Base-by-base conservation (phyloP, 2,113 vertebrate species). In the Myotis lucifugus region DNA sequence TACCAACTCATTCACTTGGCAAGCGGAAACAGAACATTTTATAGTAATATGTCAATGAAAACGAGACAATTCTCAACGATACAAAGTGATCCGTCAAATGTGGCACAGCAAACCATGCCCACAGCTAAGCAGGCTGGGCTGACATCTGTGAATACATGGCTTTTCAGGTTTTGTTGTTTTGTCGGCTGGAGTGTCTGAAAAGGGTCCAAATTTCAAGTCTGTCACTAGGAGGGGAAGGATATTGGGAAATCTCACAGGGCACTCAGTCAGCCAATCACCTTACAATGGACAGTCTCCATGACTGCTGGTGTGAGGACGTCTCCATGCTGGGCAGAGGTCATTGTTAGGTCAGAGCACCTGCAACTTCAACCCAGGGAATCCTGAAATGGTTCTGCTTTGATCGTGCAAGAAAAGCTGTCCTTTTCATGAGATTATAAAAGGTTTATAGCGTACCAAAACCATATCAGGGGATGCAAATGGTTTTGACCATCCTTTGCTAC, bases 31-130 rank as follows among this genome's bases (percentile, higher is more conserved):
- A 84, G 95, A 94, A 66, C 46, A 96, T 94, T 97, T 86, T 92
- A 94, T 61, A 54, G 96, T 81, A 96, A 95, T 94, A 70, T 85
- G 96, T 97, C 97, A 70, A 81, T 84, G 92, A 90, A 95, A 97
- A 83, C 32, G 96, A 96, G 93, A 5, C 82, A 90, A 48, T 64
- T 79, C 11, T 66, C 18, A 67, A 92, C 61, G 34, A 81, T 27
- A 87, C 87, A 91, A 37, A 50, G 11, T 66, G 52, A 95, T 94
- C 90, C 96, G 76, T 96, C 73, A 88, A 59, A 91, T 2, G 3
- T 6, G 54, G 48, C 74, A 87, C 4, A 84, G 72, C 81, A 81
- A 79, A 90, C 73, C 15, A 48, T 87, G 93, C 81, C 79, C 90
- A 67, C 56, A 97, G 91, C 88, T 21, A 42, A 86, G 40, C 83